Base-by-base conservation (phyloP, 2,888 invertebrate genomes). In the Drosophila sordidula region DNA sequence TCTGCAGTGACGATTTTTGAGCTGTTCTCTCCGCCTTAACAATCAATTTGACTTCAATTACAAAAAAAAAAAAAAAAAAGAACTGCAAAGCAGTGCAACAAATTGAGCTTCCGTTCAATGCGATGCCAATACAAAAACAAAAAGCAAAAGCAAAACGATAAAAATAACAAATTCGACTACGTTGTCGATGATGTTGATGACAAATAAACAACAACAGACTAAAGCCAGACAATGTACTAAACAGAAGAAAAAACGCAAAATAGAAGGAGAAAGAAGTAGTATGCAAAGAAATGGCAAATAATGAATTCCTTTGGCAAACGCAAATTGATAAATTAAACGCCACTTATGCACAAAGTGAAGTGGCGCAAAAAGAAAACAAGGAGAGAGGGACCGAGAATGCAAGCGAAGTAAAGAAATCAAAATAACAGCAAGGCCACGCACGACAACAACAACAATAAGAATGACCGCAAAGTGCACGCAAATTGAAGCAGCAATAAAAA, bases 281-380 rank as follows among this genome's bases (percentile, higher is more conserved):
- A 52, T n/a, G 25, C 63, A 56, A 58, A 22, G 16, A 65, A 61
- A 50, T 58, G 72, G 65, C 66, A 82, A 82, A 83, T 78, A 84
- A 89, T 81, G 73, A 89, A 85, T 86, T 86, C 80, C 71, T 75
- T 79, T 77, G 80, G 73, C 82, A 87, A 85, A 79, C 83, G 63
- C 86, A 85, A 86, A 86, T 86, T 89, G 89, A 82, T 86, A 86
- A 89, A 86, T 89, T 86, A 86, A 86, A 89, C 87, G 88, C 71
- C 86, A 86, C 89, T 86, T 86, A 89, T 68, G 76, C 44, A 66
- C 50, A 63, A 66, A 70, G 56, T 41, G 56, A 58, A 45, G 52
- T 50, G 65, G 5, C 29, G 36, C 8, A 58, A n/a, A 16, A 16
- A 42, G 18, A 22, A 38, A 22, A 47, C 44, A 51, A 29, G 32